These are phyloP conservation scores for Cacoxenus indagator DNA, from an alignment of 2,888 invertebrate species.

Conservation along the genomic window DNA sequence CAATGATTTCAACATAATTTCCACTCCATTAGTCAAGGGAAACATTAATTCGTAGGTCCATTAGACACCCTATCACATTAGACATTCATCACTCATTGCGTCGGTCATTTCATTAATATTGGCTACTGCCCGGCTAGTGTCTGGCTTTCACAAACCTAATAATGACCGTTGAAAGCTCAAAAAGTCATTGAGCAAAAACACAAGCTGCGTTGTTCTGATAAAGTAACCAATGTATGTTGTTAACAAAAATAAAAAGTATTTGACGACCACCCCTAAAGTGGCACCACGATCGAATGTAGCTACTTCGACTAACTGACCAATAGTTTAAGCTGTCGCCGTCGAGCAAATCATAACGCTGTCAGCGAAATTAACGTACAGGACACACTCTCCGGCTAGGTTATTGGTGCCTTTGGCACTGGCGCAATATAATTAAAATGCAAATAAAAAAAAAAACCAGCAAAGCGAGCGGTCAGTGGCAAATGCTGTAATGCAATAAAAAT, in stretches of 20 bases:
- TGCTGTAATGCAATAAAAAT: constrained; percentile 59
- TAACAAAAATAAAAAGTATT: constrained; percentile 29
- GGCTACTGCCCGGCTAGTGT: not conserved
- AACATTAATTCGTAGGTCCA: constrained; percentile 6
- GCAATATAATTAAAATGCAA: constrained; percentile 37
- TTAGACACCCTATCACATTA: not conserved
- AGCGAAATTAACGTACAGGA: not conserved
- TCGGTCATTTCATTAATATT: not conserved
- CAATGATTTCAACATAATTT: not conserved
- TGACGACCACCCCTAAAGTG: constrained; percentile 48
- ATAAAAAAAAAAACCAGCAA: constrained; percentile 31
- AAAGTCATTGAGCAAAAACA: constrained; percentile 36
- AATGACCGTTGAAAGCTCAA: constrained; percentile 40
- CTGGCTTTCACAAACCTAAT: not conserved
- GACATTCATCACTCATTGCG: not conserved
- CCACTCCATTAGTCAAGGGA: constrained; percentile 13
- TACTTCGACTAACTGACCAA: not conserved
- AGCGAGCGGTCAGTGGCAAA: constrained; percentile 51
- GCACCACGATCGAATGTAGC: too few species aligned
- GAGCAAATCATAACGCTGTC: constrained; percentile 13
- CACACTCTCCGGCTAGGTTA: not conserved
- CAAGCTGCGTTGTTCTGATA: constrained; percentile 27
- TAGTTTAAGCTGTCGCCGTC: too few species aligned
- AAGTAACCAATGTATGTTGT: constrained; percentile 47
- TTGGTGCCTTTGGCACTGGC: constrained; percentile 36